Conservation (phyloP, 2,888 invertebrate genomes). For the Chromoteleia sp. region DNA sequence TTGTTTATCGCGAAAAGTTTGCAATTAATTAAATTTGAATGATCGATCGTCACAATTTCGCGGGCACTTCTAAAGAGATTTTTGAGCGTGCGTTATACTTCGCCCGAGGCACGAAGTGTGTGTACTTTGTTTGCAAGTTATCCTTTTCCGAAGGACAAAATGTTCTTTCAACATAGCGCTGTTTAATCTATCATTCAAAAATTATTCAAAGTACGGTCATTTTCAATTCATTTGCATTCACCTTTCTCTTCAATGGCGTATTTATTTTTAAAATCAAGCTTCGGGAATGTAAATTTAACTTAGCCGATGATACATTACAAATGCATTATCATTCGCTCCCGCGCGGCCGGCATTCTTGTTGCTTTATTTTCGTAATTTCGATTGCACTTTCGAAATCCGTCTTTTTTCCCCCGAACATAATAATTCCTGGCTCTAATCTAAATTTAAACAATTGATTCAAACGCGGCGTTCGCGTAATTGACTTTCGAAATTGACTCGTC, state of each 20-base stretch:
- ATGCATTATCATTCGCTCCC: conserved; percentile 19
- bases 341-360: neutral
- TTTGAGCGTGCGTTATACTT: conserved; percentile 3
- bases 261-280: conserved; percentile 23
- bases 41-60: conserved; percentile 32
- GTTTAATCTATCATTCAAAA: conserved; percentile 40
- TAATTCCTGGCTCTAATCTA: conserved; percentile 13
- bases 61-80: conserved; percentile 24
- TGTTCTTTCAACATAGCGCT: conserved; percentile 20
- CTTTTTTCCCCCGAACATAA: conserved; percentile 20
- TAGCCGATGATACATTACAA: conserved; percentile 27
- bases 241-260: conserved; percentile 20
- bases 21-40: conserved; percentile 45
- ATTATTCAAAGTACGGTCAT: conserved; percentile 35
- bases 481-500: conserved; percentile 41
- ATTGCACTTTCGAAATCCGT: neutral
- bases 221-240: conserved; percentile 35
- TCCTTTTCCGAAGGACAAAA: conserved; percentile 33
- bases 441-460: conserved; percentile 37
- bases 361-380: conserved; percentile 13
- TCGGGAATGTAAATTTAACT: conserved; percentile 32
- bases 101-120: conserved; percentile 6
- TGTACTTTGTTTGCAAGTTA: conserved; percentile 32
- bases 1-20: conserved; percentile 17
- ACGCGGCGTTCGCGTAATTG: conserved; percentile 28